phyloP scores from a whole-genome alignment of 1,140 invertebrate genomes.

The Drosophila sucinea region DNA sequence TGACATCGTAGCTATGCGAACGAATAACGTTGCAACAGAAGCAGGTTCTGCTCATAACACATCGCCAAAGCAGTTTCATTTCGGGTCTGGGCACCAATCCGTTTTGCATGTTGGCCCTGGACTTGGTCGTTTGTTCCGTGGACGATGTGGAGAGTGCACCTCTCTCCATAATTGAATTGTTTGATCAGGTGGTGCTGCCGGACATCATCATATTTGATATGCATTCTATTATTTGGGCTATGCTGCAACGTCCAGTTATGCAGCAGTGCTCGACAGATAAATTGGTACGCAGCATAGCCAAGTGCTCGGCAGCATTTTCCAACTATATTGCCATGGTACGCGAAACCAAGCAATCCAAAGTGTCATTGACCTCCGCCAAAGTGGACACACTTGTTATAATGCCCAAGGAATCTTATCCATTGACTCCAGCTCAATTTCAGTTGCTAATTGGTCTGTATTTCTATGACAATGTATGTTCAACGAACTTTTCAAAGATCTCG shows the following conservation, averaged over 20 bases:
- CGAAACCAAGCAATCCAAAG: slow-evolving; percentile 7
- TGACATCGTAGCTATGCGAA: slow-evolving; percentile 46
- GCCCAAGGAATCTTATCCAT: slow-evolving; percentile 59
- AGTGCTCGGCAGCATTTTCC: slow-evolving; percentile 62
- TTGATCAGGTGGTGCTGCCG: slow-evolving; percentile 18
- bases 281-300: slow-evolving; percentile 60
- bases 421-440: slow-evolving; percentile 60
- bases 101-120: slow-evolving; percentile 17
- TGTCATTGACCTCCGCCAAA: not conserved
- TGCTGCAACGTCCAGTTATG: slow-evolving; percentile 48
- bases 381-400: slow-evolving; percentile 57
- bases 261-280: slow-evolving; percentile 50
- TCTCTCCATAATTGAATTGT: slow-evolving; percentile 34
- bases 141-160: slow-evolving; percentile 53
- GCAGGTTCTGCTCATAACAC: slow-evolving; percentile 52
- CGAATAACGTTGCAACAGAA: slow-evolving; percentile 36
- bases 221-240: slow-evolving; percentile 45
- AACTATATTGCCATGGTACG: slow-evolving; percentile 52
- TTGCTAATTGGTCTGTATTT: slow-evolving; percentile 62
- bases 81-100: slow-evolving; percentile 16
- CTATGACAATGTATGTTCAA: slow-evolving; percentile 40
- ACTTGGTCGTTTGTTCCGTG: slow-evolving; percentile 24
- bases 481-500: slow-evolving; percentile 41
- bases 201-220: slow-evolving; percentile 61
- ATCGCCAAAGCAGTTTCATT: slow-evolving; percentile 19